Conservation (phyloP, 2,113 vertebrate genomes). For the Aepyceros melampus region DNA sequence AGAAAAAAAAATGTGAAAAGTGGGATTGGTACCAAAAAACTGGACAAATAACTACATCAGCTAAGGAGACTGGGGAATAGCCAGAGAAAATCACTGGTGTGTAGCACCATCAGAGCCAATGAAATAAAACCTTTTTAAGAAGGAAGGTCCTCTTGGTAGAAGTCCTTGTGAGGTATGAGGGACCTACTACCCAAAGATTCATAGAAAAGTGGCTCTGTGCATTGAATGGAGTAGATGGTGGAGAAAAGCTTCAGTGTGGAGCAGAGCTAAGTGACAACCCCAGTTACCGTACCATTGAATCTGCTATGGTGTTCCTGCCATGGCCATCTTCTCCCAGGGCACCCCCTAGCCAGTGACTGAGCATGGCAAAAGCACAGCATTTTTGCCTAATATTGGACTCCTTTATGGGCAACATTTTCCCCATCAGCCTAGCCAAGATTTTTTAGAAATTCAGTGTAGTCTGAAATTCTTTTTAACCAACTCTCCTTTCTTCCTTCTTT, state of each 20-base stretch:
- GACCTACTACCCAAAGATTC: neutral
- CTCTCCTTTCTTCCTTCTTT: neutral
- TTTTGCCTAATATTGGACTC: neutral
- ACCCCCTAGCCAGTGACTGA: neutral
- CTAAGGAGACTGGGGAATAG: neutral
- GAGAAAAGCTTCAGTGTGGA: neutral
- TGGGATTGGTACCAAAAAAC: neutral
- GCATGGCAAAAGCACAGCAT: neutral
- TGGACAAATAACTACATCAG: neutral
- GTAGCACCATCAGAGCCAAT: neutral
- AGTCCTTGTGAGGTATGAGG: neutral
- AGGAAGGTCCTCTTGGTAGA: neutral
- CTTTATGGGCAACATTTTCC: neutral
- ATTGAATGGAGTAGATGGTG: neutral
- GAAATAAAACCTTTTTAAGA: neutral
- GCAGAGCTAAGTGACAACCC: neutral
- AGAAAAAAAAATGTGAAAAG: neutral
- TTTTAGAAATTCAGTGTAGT: neutral
- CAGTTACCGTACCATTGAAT: neutral
- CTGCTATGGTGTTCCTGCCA: neutral
- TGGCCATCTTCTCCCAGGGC: neutral
- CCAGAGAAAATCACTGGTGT: neutral
- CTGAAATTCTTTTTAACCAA: neutral
- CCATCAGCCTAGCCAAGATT: neutral
- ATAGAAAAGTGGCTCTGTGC: neutral